phyloP scores from a whole-genome alignment of 2,888 invertebrate species.

The Pollenia amentaria region DNA sequence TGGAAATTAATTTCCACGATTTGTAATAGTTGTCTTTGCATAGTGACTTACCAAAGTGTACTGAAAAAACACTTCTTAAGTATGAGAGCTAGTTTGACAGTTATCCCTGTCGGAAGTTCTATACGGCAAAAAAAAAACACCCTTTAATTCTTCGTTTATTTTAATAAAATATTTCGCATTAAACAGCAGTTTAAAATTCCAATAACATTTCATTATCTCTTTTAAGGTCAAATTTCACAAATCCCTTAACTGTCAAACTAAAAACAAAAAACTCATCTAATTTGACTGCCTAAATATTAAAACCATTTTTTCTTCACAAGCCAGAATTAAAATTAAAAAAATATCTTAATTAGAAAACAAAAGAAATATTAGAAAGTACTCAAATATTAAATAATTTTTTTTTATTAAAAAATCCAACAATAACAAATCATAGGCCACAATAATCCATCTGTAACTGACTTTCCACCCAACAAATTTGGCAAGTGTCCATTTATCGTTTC shows the following conservation, averaged over 20 bases:
- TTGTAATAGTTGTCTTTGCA: too few species aligned
- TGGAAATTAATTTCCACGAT: too few species aligned
- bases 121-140: too few species aligned
- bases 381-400: slow-evolving; percentile 16
- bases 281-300: not conserved
- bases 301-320: not conserved
- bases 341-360: not conserved
- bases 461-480: slow-evolving; percentile 63
- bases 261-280: not conserved
- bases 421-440: slow-evolving; percentile 23
- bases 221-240: not conserved
- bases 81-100: too few species aligned
- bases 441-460: slow-evolving; percentile 19
- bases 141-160: too few species aligned
- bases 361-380: not conserved
- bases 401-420: slow-evolving; percentile 10
- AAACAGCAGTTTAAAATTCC: too few species aligned
- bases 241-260: not conserved
- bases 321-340: slow-evolving; percentile 18
- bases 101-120: too few species aligned
- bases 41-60: too few species aligned
- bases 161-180: too few species aligned
- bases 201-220: not conserved
- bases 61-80: too few species aligned
- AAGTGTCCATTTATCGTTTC: slow-evolving; percentile 64